These are phyloP conservation scores for Zhuqinia jingwanae DNA, from an alignment of 2,888 invertebrate species.

Conservation along the genomic window DNA sequence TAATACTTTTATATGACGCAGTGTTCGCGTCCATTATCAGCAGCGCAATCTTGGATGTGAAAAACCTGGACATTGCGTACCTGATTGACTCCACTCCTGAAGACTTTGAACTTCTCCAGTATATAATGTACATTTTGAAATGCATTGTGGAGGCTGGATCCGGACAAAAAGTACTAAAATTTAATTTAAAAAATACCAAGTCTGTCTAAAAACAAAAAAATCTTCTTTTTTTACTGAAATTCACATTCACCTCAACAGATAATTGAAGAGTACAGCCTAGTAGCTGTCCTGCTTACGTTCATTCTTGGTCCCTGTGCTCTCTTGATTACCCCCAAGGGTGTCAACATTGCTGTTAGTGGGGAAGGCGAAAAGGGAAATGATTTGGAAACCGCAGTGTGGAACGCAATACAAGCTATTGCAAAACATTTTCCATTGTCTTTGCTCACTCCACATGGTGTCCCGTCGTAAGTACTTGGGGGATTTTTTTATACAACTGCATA, in stretches of 20 bases:
- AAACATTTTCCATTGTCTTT: conserved; percentile 72
- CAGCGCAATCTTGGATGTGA: conserved; percentile 27
- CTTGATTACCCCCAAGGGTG: conserved; percentile 20
- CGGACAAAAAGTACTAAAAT: conserved; percentile 55
- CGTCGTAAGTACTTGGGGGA: conserved; percentile 61
- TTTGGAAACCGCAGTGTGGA: conserved; percentile 69
- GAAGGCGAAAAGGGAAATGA: conserved; percentile 44
- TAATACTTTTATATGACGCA: not conserved
- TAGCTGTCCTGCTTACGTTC: conserved; percentile 63
- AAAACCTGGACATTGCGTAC: conserved; percentile 42
- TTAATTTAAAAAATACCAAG: not conserved
- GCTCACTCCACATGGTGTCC: conserved; percentile 71
- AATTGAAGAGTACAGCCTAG: conserved; percentile 68
- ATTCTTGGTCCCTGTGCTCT: conserved; percentile 74
- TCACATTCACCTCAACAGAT: conserved; percentile 65
- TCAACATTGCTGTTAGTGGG: conserved; percentile 16
- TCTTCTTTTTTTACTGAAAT: too few species aligned
- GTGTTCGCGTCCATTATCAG: conserved; percentile 71
- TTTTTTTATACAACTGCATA: conserved; percentile 1
- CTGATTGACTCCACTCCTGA: conserved; percentile 70
- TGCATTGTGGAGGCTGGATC: conserved; percentile 62
- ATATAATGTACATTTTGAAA: conserved; percentile 73
- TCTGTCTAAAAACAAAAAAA: too few species aligned
- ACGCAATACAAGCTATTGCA: conserved; percentile 68
- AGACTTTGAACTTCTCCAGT: conserved; percentile 75